These are phyloP conservation scores for Micoletzkya japonica DNA, from an alignment of 2,888 invertebrate genomes.

Conservation along the genomic window DNA sequence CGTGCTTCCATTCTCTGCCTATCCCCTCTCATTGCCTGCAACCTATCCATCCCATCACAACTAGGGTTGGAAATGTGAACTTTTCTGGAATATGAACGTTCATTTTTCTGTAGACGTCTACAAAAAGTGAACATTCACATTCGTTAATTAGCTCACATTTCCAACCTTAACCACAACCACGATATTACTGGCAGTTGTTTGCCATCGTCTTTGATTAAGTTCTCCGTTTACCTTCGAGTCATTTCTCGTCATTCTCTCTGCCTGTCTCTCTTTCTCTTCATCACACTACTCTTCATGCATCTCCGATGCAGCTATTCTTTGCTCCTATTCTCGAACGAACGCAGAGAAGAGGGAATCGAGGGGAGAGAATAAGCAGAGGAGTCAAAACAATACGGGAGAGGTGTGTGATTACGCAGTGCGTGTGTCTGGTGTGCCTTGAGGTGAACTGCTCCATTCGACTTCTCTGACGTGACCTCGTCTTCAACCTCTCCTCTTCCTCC, in stretches of 20 bases:
- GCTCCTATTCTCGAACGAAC: neutral
- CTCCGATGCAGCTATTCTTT: neutral
- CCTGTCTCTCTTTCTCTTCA: neutral
- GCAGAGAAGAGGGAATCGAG: neutral
- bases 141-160: too few species aligned
- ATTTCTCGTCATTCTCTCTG: neutral
- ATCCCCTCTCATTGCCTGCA: neutral
- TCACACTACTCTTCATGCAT: neutral
- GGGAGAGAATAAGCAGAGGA: neutral
- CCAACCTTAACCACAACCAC: too few species aligned
- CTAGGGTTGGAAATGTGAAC: too few species aligned
- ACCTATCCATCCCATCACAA: too few species aligned
- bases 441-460: neutral
- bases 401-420: too few species aligned
- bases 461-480: constrained; percentile 18
- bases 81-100: too few species aligned
- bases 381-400: too few species aligned
- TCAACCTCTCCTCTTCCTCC: constrained; percentile 23
- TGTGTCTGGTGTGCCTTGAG: too few species aligned
- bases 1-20: neutral
- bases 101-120: too few species aligned
- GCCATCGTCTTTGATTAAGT: neutral
- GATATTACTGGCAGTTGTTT: too few species aligned
- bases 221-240: neutral
- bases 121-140: too few species aligned